These are phyloP conservation scores for Acanthisitta chloris DNA, from an alignment of 2,113 vertebrate genomes.

Conservation along the genomic window DNA sequence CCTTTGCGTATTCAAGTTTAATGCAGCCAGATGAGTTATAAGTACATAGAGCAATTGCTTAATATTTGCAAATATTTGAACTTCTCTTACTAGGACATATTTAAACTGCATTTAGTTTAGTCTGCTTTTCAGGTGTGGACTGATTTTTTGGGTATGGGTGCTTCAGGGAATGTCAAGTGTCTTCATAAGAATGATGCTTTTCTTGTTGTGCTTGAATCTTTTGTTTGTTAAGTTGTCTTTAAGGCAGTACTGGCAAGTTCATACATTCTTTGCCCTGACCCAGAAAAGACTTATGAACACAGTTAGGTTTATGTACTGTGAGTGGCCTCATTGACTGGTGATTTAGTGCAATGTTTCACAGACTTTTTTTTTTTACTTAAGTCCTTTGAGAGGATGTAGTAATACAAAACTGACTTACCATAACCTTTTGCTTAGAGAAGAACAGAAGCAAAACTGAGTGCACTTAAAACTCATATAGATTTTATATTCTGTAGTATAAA, in stretches of 20 bases:
- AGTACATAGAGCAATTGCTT: not conserved
- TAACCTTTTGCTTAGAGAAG: not conserved
- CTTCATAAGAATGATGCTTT: conserved; percentile 45
- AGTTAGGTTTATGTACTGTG: not conserved
- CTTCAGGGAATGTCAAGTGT: conserved; percentile 48
- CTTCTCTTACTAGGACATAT: conserved; percentile 1
- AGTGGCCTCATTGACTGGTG: conserved; percentile 28
- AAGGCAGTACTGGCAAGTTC: conserved; percentile 18
- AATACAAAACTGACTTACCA: not conserved
- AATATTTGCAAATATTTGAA: conserved; percentile 59
- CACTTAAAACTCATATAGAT: not conserved
- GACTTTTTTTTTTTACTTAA: not conserved
- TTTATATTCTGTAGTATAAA: not conserved
- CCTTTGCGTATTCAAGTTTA: not conserved
- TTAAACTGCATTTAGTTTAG: conserved; percentile 23
- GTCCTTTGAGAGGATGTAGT: conserved; percentile 3
- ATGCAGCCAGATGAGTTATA: not conserved
- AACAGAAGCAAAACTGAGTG: not conserved
- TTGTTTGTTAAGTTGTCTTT: conserved; percentile 46
- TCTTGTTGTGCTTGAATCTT: conserved; percentile 47
- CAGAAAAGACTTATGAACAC: conserved; percentile 14
- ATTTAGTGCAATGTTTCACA: conserved; percentile 4
- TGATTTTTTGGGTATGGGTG: conserved; percentile 52
- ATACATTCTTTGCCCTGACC: conserved; percentile 44
- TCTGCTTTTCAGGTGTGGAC: conserved; percentile 54